Conservation (phyloP, 2,888 invertebrate genomes). For the Diplolepis rosae region DNA sequence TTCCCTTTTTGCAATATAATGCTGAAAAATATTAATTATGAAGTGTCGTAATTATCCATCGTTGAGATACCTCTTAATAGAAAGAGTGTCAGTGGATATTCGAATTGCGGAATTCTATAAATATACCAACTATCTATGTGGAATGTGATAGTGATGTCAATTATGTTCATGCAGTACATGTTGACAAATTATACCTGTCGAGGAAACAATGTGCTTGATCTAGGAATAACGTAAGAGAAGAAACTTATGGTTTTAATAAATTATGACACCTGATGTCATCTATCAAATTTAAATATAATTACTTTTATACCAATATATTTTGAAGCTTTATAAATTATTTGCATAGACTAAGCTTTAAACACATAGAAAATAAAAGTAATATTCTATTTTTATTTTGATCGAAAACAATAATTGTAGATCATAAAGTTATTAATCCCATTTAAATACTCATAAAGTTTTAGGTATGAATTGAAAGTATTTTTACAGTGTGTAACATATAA, state of each 20-base stretch:
- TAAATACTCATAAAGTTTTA: too few species aligned
- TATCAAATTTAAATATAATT: background rate
- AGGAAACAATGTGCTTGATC: background rate
- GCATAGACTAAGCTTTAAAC: too few species aligned
- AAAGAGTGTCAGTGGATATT: background rate
- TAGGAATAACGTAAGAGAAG: background rate
- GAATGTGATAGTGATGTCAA: background rate
- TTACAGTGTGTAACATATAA: too few species aligned
- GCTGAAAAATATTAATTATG: too few species aligned
- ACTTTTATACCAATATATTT: too few species aligned
- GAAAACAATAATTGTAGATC: too few species aligned
- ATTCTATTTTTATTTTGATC: too few species aligned
- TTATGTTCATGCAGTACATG: background rate
- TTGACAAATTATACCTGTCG: slow-evolving; percentile 1
- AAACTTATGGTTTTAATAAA: background rate
- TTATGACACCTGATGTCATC: background rate
- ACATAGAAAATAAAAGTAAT: too few species aligned
- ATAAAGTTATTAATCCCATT: too few species aligned
- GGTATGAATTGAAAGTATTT: too few species aligned
- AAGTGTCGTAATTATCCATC: background rate
- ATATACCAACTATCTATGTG: background rate
- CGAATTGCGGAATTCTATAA: background rate
- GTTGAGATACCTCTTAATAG: background rate
- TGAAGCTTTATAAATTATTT: too few species aligned
- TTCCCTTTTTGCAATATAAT: too few species aligned